Percentiles rank a stretch among this genome's conserved stretches.
These are phyloP conservation scores for Caenorhabditis remanei DNA, from an alignment of 1,140 invertebrate genomes.

Conservation along the genomic window DNA sequence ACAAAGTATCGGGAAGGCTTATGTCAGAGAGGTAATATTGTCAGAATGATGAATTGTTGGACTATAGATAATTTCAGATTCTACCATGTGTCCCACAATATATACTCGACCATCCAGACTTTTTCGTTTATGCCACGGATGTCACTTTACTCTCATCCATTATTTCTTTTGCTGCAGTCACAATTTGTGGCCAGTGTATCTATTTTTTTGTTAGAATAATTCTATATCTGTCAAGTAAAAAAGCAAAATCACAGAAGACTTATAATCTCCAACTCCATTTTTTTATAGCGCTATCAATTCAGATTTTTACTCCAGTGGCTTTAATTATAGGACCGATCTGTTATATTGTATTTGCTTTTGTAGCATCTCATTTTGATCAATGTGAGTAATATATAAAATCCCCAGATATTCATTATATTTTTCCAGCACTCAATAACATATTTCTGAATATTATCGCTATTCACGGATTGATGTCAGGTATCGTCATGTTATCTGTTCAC, in stretches of 20 bases:
- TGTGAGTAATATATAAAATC: background rate
- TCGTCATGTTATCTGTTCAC: background rate
- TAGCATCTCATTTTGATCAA: background rate
- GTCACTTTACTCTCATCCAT: background rate
- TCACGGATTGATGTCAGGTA: slow-evolving; percentile 5
- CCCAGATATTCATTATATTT: background rate
- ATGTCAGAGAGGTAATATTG: background rate
- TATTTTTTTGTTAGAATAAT: background rate
- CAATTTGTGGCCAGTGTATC: background rate
- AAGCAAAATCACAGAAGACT: slow-evolving; percentile 19
- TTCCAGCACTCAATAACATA: slow-evolving; percentile 7
- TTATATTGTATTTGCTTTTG: background rate
- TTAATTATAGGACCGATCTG: background rate
- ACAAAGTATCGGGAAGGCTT: background rate
- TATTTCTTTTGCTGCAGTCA: background rate
- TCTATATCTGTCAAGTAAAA: background rate
- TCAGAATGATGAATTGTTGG: no score
- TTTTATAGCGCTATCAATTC: background rate
- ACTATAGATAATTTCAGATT: no score
- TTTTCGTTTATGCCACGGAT: background rate
- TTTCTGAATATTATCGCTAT: background rate
- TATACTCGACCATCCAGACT: background rate
- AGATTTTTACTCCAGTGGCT: background rate
- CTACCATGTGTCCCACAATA: background rate
- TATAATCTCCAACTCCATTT: slow-evolving; percentile 17